Conservation (phyloP, 2,113 vertebrate genomes). For the Engystomops pustulosus region DNA sequence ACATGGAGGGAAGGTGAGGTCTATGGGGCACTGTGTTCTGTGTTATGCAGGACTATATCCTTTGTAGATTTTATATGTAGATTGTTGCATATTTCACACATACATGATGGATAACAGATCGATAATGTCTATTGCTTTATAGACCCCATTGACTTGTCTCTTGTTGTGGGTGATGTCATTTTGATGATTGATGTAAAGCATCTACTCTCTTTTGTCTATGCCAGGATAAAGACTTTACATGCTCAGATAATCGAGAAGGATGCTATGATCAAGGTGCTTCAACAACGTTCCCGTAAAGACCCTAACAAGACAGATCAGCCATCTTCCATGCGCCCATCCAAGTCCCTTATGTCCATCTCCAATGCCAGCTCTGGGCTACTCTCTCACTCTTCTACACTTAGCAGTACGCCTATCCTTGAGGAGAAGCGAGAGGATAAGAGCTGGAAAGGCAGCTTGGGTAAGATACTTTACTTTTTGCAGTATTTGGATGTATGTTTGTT, state of each 20-base stretch:
- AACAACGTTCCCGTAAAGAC: constrained; percentile 96
- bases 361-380: constrained; percentile 87
- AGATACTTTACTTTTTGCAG: constrained; percentile 35
- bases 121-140: too few species aligned
- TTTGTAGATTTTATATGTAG: background rate
- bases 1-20: constrained; percentile 96
- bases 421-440: constrained; percentile 91
- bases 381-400: constrained; percentile 86
- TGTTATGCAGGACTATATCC: background rate
- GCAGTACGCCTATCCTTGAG: constrained; percentile 90
- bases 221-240: constrained; percentile 95
- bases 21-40: too few species aligned
- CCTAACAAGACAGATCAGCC: constrained; percentile 85
- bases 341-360: constrained; percentile 97
- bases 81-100: too few species aligned
- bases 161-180: too few species aligned
- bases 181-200: too few species aligned
- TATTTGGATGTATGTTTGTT: too few species aligned
- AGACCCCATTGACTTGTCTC: too few species aligned
- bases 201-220: background rate
- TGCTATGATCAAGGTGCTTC: constrained; percentile 98
- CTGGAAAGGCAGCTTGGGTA: constrained; percentile 98
- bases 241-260: constrained; percentile 99
- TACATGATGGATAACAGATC: too few species aligned
- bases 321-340: constrained; percentile 92